Evolutionary conservation across 2,888 invertebrate genomes (phyloP).

Genomic region (Sinhomidia bicolor): DNA sequence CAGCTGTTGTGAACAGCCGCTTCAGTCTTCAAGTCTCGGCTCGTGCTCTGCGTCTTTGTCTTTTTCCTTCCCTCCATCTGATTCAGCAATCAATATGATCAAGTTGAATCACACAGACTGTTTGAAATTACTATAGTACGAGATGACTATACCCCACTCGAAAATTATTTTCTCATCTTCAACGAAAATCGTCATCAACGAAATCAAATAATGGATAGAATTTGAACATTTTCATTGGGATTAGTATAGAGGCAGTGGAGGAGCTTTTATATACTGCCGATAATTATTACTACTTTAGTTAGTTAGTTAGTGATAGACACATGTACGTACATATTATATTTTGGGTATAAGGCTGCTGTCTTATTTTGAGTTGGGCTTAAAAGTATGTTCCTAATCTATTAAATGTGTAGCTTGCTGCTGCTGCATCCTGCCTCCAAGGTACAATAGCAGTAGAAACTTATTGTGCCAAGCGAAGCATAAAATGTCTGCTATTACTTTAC

Average conservation of each 20-base stretch:
- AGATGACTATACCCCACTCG: not conserved
- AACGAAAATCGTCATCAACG: not conserved
- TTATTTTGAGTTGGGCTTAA: not conserved
- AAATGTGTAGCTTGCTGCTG: not conserved
- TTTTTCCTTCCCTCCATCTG: not conserved
- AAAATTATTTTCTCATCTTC: conserved; percentile 23
- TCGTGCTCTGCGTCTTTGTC: not conserved
- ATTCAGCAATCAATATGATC: conserved; percentile 7
- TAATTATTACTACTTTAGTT: not conserved
- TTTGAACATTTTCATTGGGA: conserved; percentile 28
- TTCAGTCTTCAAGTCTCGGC: not conserved
- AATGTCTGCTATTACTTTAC: conserved; percentile 14
- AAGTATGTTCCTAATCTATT: not conserved
- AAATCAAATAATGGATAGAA: not conserved
- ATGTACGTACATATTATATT: no score
- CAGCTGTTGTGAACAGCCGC: no score
- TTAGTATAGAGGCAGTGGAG: not conserved
- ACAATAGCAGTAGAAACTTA: conserved; percentile 9
- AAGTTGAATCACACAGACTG: not conserved
- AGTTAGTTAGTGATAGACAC: not conserved
- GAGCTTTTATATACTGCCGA: conserved; percentile 17
- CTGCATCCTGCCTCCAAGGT: not conserved
- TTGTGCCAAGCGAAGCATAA: conserved; percentile 51
- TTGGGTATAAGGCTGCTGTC: not conserved
- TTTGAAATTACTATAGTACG: no score